Evolutionary conservation across 2,113 vertebrate species (phyloP).

Genomic region (Lonchura striata): DNA sequence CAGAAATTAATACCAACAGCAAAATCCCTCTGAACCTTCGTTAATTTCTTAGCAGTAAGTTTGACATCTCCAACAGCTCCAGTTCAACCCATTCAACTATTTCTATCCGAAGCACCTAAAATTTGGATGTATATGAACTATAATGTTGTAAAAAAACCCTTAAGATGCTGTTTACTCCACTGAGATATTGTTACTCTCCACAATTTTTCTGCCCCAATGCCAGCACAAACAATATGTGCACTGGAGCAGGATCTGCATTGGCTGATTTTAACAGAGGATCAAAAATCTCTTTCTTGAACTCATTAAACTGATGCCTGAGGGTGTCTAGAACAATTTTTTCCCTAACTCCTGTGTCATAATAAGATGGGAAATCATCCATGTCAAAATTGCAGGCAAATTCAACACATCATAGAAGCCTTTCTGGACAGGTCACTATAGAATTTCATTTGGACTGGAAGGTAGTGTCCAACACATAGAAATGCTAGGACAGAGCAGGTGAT

Average conservation of each 20-base stretch:
- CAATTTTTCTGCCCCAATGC: not conserved
- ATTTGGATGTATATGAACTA: not conserved
- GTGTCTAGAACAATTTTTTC: not conserved
- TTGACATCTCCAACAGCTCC: not conserved
- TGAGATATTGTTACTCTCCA: not conserved
- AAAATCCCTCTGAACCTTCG: not conserved
- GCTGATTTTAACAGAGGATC: not conserved
- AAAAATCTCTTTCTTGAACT: not conserved
- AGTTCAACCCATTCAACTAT: not conserved
- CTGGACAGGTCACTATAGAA: not conserved
- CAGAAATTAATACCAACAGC: not conserved
- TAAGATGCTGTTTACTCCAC: not conserved
- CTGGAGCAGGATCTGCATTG: not conserved
- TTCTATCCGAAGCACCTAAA: not conserved
- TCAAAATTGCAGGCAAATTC: not conserved
- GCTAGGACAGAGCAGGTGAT: not conserved
- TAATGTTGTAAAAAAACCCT: not conserved
- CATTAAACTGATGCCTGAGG: not conserved
- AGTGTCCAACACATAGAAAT: not conserved
- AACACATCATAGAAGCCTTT: not conserved
- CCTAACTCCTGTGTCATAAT: not conserved
- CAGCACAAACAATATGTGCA: not conserved
- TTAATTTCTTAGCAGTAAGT: not conserved
- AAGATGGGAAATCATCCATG: not conserved
- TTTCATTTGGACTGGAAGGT: not conserved